Evolutionary conservation across 2,888 invertebrate species (phyloP), one percentile per base, ranked within the genome.

Genomic region (Sarcophaga caerulescens): DNA sequence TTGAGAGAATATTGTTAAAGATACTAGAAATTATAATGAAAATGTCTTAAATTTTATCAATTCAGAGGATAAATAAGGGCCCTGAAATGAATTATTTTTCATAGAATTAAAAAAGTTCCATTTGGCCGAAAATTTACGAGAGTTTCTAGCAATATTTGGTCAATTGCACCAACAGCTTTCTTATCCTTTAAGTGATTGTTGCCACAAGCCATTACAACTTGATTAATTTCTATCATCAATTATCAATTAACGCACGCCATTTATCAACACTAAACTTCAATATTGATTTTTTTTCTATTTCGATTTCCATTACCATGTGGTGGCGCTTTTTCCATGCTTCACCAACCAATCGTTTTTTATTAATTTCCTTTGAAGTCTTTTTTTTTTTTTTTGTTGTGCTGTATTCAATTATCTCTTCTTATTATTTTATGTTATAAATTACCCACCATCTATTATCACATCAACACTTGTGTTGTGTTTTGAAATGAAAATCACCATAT

Each of bases 401-500:
- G 81, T 81, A 77, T 66, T 78, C 86, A 84, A 84, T 86, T 84
- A 84, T 66, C 81, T 86, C 65, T 14, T 5, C 59, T 77, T 69
- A 78, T 75, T 70, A 78, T 77, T 75, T 78, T 84, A 84, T 86
- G 81, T 84, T 81, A 86, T 81, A 84, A 86, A 86, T 86, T 86
- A 74, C 86, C 35, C 84, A 81, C 81, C 86, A 81, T 77, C 81
- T 78, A 86, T 86, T 86, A 86, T 86, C 86, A 74, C 81, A 86
- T 86, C 86, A 86, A 86, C 86, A 86, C 86, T 86, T 86, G 59
- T 62, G 59, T 59, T 17, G 52, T 52, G 21, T 73, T 68, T 79
- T 75, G 82, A 81, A 81, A 74, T 74, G 69, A 78, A 78, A 82
- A 85, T 85, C 85, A 82, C 82, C 75, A 68, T 63, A 52, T 21